Conservation (phyloP, 2,113 vertebrate genomes). For the Chaenocephalus aceratus region DNA sequence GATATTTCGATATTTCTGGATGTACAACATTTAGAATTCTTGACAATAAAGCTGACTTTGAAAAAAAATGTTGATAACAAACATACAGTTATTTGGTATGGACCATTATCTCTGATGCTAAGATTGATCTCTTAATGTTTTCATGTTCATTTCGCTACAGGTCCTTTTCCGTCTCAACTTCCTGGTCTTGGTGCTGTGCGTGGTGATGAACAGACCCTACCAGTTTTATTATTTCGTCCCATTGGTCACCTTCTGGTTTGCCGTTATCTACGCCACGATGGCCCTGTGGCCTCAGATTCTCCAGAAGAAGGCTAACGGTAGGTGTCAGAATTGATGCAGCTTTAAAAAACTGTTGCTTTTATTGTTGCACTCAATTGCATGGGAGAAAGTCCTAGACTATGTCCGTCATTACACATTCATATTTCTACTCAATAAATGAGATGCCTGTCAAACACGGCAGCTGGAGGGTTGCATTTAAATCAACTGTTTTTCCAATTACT, state of each 20-base stretch:
- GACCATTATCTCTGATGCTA: background rate
- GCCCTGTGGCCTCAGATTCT: constrained; percentile 95
- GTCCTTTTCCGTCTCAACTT: constrained; percentile 99
- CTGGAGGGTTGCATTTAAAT: background rate
- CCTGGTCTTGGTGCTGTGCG: constrained; percentile 94
- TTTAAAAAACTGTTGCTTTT: background rate
- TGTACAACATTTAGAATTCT: too few species aligned
- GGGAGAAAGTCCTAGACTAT: background rate
- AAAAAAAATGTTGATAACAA: background rate
- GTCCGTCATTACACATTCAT: background rate
- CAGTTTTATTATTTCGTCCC: constrained; percentile 99
- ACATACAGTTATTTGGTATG: background rate
- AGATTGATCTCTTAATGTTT: background rate
- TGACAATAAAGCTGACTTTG: too few species aligned
- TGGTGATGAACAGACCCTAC: constrained; percentile 97
- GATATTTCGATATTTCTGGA: too few species aligned
- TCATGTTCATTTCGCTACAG: constrained; percentile 69
- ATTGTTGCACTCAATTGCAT: background rate
- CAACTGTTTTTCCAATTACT: background rate
- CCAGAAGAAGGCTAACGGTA: constrained; percentile 95
- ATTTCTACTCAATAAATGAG: background rate
- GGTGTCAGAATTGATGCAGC: constrained; percentile 21
- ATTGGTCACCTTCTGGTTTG: constrained; percentile 97
- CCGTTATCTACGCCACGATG: constrained; percentile 92
- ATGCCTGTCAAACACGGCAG: background rate